These are phyloP conservation scores for Cryptops parisi DNA, from an alignment of 2,888 invertebrate species.

Conservation along the genomic window DNA sequence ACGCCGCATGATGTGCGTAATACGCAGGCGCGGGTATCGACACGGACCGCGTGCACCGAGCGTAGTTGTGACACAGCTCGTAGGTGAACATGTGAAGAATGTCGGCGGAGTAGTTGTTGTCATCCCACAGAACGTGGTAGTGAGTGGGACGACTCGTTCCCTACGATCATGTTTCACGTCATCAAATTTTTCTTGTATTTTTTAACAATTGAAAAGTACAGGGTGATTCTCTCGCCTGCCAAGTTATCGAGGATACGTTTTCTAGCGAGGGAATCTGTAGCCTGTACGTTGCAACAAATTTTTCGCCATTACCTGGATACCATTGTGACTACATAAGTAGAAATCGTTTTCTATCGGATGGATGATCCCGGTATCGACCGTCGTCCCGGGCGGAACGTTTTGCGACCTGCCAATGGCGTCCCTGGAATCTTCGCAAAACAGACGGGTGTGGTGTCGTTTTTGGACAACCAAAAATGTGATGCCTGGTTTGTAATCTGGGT, in stretches of 20 bases:
- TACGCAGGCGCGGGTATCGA: slow-evolving; percentile 34
- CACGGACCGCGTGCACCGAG: slow-evolving; percentile 53
- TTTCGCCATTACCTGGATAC: slow-evolving; percentile 19
- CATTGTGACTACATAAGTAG: slow-evolving; percentile 17
- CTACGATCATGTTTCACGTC: slow-evolving; percentile 26
- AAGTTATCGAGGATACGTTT: too few species aligned
- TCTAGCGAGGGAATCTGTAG: too few species aligned
- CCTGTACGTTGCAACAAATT: too few species aligned
- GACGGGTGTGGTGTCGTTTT: slow-evolving; percentile 40
- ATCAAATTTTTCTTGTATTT: neutral
- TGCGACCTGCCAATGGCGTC: slow-evolving; percentile 25
- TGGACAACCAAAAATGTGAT: slow-evolving; percentile 43
- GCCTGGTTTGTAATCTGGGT: slow-evolving; percentile 39
- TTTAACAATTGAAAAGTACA: too few species aligned
- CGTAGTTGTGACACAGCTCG: slow-evolving; percentile 70
- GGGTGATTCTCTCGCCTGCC: too few species aligned
- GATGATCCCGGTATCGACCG: slow-evolving; percentile 14
- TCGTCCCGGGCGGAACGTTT: slow-evolving; percentile 18
- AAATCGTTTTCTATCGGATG: slow-evolving; percentile 18
- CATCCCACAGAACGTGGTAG: slow-evolving; percentile 71
- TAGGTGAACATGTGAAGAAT: slow-evolving; percentile 64
- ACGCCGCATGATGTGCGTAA: slow-evolving; percentile 26
- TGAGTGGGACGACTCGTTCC: slow-evolving; percentile 43
- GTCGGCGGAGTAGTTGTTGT: slow-evolving; percentile 51
- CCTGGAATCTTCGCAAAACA: slow-evolving; percentile 33